Evolutionary conservation across 2,113 vertebrate species (phyloP), one percentile per base, ranked within the genome.

Genomic region (Rhea pennata): DNA sequence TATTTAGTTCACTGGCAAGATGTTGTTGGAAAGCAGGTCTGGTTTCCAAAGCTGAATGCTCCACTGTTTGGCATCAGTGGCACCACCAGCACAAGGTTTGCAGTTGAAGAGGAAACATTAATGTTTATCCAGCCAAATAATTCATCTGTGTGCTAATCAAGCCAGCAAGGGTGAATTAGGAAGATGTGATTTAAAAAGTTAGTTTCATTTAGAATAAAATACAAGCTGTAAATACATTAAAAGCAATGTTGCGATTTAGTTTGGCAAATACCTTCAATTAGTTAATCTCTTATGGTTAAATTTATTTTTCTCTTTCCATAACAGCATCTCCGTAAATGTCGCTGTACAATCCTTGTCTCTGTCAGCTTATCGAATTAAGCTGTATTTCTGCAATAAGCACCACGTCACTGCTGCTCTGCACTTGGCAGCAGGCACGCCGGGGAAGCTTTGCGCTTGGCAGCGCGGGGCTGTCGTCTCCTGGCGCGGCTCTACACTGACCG

Each of bases 341-440:
- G 74, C 44, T 44, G 54, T 73, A 61, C 56, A 84, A 48, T 91
- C 50, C 40, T 87, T 90, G 39, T 79, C 87, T 58, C 54, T 96
- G 46, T 88, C 79, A 90, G 46, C 23, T 85, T 73, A 71, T 24
- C 50, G 44, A 96, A 96, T 89, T 33, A 88, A 94, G 48, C 53
- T 69, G 21, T 92, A 22, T 42, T 96, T 96, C 27, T 39, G 65
- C 93, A 96, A 95, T 14, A 72, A 92, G n/a, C 29, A 70, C 19
- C 2, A 0, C 65, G 39, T 83, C 84, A 69, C 93, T 70, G 61
- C 48, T 53, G 20, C 42, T 69, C 72, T 74, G 40, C 91, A 90
- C 79, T 62, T 88, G 79, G 81, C 92, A 62, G 72, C 24, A 71
- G 59, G 50, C 15, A 16, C 12, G 53, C 54, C 2, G 12, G 36